Evolutionary conservation across 2,797 vertebrate genomes (phyloP).

Genomic region (Pyrrhura leucotis): DNA sequence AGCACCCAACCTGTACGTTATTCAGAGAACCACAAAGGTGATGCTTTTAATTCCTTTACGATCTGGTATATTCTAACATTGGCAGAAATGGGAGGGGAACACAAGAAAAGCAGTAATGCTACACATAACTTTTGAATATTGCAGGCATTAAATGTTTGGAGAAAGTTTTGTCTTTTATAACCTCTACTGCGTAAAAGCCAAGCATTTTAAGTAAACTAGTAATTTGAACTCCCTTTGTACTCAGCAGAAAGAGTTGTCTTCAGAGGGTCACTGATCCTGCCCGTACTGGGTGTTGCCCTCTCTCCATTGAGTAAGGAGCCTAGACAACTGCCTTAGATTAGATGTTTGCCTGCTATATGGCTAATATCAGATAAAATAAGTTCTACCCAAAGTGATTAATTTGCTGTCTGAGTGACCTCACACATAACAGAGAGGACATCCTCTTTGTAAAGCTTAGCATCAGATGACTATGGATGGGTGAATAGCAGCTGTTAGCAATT

Average conservation of each 20-base stretch:
- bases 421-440: not conserved
- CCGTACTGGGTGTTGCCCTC: not conserved
- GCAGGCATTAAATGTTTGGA: not conserved
- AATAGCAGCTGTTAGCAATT: not conserved
- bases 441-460: not conserved
- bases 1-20: not conserved
- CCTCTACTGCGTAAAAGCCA: not conserved
- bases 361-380: not conserved
- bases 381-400: not conserved
- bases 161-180: not conserved
- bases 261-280: not conserved
- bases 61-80: not conserved
- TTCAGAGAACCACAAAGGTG: not conserved
- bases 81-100: not conserved
- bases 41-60: not conserved
- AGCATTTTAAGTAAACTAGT: not conserved
- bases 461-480: not conserved
- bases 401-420: not conserved
- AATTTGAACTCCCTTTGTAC: not conserved
- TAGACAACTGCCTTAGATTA: not conserved
- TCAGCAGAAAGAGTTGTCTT: not conserved
- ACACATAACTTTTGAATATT: not conserved
- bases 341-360: not conserved
- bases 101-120: not conserved
- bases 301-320: not conserved